Base-by-base conservation (phyloP, 2,113 vertebrate species). In the Leptocoma aspasia region DNA sequence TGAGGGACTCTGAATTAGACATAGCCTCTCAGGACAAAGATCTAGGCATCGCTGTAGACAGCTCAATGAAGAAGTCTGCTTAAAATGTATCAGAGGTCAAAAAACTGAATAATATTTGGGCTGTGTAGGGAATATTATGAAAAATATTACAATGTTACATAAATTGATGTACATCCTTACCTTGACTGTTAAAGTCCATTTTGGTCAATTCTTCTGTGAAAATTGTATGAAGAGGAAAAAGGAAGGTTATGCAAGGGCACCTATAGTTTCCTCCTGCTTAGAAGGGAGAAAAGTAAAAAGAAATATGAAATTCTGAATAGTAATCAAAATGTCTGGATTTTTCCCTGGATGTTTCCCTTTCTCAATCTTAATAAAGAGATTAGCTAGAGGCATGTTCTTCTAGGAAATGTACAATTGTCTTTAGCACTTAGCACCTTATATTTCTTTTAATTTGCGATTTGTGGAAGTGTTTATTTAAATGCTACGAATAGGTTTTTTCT, bases 61-160 rank as follows among this genome's bases (percentile, higher is more conserved):
- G 78, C 57, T 96, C 75, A 91, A 19, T 86, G 71, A 84, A 94
- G 82, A 82, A 39, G 64, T 86, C 78, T 89, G 71, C 76, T 95
- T 96, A 91, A 96, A 96, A 89, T 70, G 61, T 79, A 91, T 72
- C 90, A 95, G 61, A 96, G 94, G 90, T 96, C 91, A 96, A 83
- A 95, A 94, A 91, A 82, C 7, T 70, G 91, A 96, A 95, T 96
- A 96, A 94, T 82, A 56, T 84, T 93, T 92, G 61, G 66, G 10
- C 52, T 75, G 28, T 30, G 26, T 88, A 68, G 94, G 93, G 96
- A 96, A 93, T 97, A 95, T 87, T 93, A 92, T 75, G 59, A 71
- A 90, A 93, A 91, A 88, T 91, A 88, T 95, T 93, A 66, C 73
- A 86, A 33, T 59, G 35, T 93, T 86, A 72, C 82, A 89, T 85